A percentile compares a stretch with the other conserved stretches of the same genome.
phyloP scores from a whole-genome alignment of 2,113 vertebrate species.

The Silurus meridionalis region DNA sequence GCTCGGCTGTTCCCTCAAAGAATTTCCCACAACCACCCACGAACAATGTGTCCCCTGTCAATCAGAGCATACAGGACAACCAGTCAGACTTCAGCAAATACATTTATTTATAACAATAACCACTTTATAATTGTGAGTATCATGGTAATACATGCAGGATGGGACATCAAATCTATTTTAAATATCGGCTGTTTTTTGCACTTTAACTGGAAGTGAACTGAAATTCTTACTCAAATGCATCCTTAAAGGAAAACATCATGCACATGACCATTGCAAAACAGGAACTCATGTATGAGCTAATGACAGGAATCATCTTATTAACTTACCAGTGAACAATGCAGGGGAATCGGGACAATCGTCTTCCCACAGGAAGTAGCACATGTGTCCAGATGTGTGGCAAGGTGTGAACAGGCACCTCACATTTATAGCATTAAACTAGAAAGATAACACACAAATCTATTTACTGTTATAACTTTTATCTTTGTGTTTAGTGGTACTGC shows the following conservation, averaged over 20 bases:
- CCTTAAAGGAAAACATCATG: not conserved
- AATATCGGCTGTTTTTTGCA: not conserved
- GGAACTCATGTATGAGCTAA: not conserved
- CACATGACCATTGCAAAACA: not conserved
- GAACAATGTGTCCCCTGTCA: constrained; percentile 90
- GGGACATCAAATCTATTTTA: not conserved
- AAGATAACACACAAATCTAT: not conserved
- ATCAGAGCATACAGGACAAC: constrained; percentile 25
- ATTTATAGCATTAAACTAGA: constrained; percentile 76
- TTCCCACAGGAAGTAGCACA: constrained; percentile 94
- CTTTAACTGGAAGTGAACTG: not conserved
- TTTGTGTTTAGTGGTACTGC: not conserved
- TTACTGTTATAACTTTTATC: not conserved
- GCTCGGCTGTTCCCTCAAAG: constrained; percentile 93
- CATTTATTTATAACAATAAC: not conserved
- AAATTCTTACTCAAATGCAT: not conserved
- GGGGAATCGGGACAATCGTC: constrained; percentile 83
- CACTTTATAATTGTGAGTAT: not conserved
- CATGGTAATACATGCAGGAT: not conserved
- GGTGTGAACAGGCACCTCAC: constrained; percentile 92
- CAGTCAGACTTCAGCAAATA: not conserved
- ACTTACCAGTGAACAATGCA: constrained; percentile 89
- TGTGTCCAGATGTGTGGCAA: constrained; percentile 95
- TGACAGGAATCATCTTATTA: constrained; percentile 44
- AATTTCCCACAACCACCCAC: constrained; percentile 96